Base-by-base conservation (phyloP, 1,140 invertebrate genomes). In the Conus ventricosus region DNA sequence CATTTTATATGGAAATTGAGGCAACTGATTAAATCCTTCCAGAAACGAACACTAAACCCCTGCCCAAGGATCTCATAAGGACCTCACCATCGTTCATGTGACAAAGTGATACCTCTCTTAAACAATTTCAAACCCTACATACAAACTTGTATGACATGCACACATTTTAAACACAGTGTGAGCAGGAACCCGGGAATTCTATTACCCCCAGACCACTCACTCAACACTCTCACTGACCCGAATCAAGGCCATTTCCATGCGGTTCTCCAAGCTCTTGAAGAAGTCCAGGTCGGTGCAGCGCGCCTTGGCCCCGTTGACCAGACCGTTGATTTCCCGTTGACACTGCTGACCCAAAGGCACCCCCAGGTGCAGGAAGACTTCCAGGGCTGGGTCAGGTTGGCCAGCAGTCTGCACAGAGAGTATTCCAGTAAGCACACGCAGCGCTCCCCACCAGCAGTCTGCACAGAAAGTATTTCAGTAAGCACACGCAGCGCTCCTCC, bases 381-480 rank as follows among this genome's bases (percentile, higher is more conserved):
- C 91, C 17, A 90, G 78, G 91, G 91, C 84, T 91, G 91, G 4
- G 91, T 91, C 82, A 92, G 67, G 63, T 90, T 89, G 11, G 89
- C 87, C 85, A 92, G 87, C 39, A 92, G 82, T 53, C 91, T 92
- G 84, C 1, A 39, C 39, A 39, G 39, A 39, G 39, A 39, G 39
- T 39, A 39, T 39, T 39, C 60, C 81, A 83, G 25, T 39, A 83
- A 5, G 51, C 54, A 54, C 54, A 54, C 39, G 53, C 81, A 83
- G 13, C 8, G n/a, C 5, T 25, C 78, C 27, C n/a, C n/a, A 71
- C n/a, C n/a, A 1, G 15, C 63, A 71, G 63, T 71, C 1, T 71
- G 39, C 3, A 39, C 39, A 39, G 39, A 3, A 25, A 20, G 71
- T 75, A 20, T 20, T 20, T 2, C 25, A 2, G 71, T 75, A 75